Evolutionary conservation across 2,888 invertebrate species (phyloP).

Genomic region (Dendrolimus pini): DNA sequence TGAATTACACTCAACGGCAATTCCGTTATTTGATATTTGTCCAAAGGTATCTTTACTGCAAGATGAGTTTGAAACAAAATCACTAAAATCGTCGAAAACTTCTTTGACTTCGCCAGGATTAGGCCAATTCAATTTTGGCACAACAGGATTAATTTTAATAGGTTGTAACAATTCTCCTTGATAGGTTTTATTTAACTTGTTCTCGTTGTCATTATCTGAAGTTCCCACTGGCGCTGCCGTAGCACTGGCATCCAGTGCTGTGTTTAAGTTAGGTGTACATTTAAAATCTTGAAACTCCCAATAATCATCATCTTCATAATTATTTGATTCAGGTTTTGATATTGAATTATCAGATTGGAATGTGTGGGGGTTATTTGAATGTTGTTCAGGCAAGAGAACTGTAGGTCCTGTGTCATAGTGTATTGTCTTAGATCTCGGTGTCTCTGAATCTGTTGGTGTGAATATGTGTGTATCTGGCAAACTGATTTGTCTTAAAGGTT

Average conservation of each 20-base stretch:
- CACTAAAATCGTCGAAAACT: conserved; percentile 62
- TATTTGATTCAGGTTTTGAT: conserved; percentile 16
- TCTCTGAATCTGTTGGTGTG: conserved; percentile 70
- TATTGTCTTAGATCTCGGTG: conserved; percentile 68
- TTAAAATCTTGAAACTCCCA: conserved; percentile 68
- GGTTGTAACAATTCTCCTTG: conserved; percentile 59
- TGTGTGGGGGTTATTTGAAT: conserved; percentile 21
- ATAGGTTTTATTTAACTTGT: conserved; percentile 18
- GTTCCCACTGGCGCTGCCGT: background rate
- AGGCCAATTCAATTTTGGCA: conserved; percentile 70
- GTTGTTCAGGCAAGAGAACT: conserved; percentile 39
- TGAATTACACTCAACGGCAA: conserved; percentile 7
- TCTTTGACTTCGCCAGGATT: conserved; percentile 67
- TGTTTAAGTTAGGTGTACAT: conserved; percentile 21
- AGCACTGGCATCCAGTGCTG: conserved; percentile 10
- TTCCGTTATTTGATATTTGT: conserved; percentile 7
- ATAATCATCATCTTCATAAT: conserved; percentile 45
- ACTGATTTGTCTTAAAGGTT: conserved; percentile 63
- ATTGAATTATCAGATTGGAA: conserved; percentile 14
- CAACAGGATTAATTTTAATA: conserved; percentile 54
- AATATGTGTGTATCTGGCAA: conserved; percentile 72
- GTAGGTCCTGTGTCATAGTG: conserved; percentile 53
- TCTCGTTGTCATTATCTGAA: background rate
- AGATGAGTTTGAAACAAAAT: conserved; percentile 47
- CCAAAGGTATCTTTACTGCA: conserved; percentile 25